A percentile compares a stretch with the other conserved stretches of the same genome.
Conservation (phyloP, 2,797 vertebrate genomes). For the Acanthis flammea region DNA sequence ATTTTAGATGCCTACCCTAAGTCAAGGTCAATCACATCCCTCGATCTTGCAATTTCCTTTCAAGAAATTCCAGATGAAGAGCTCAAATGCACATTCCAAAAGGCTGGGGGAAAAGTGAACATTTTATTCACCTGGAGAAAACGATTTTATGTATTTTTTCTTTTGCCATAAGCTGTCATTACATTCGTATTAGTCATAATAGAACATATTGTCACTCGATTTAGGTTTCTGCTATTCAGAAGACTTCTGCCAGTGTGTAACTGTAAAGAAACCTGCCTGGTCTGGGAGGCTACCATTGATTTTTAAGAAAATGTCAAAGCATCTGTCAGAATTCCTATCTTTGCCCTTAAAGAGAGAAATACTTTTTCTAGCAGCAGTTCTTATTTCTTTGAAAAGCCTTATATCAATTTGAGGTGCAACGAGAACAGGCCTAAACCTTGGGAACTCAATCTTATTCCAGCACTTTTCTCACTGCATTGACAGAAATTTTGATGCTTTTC, state of each 20-base stretch:
- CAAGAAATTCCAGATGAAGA: not conserved
- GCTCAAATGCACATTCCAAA: not conserved
- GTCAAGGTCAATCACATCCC: constrained; percentile 40
- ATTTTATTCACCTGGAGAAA: not conserved
- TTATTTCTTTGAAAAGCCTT: not conserved
- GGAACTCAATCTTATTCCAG: not conserved
- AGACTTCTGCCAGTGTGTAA: not conserved
- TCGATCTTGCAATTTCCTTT: not conserved
- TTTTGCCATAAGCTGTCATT: not conserved
- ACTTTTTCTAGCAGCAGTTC: not conserved
- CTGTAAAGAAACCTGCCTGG: not conserved
- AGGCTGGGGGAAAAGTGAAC: not conserved
- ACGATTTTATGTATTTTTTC: not conserved
- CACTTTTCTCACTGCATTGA: not conserved
- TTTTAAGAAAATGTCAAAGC: not conserved
- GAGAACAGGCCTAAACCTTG: not conserved
- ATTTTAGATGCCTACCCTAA: constrained; percentile 24
- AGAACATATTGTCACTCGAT: not conserved
- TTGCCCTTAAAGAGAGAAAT: not conserved
- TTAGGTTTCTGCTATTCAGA: not conserved
- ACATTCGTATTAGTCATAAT: not conserved
- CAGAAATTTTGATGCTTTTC: not conserved
- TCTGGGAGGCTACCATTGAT: not conserved
- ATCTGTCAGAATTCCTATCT: not conserved
- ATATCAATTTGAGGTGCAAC: not conserved